Conservation (phyloP, 2,888 invertebrate species). For the Hirtodrosophila histrioides region DNA sequence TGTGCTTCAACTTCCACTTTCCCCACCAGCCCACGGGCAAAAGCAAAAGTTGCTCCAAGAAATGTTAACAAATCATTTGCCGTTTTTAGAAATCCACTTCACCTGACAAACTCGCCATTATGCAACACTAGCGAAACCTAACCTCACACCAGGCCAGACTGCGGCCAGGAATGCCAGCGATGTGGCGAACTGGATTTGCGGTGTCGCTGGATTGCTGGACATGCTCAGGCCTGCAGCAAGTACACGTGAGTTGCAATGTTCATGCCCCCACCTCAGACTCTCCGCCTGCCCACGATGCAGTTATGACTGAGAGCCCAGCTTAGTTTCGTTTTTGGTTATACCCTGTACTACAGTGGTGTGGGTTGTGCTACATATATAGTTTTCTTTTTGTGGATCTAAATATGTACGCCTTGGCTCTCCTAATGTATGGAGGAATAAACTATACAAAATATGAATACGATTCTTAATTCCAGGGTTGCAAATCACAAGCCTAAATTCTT, state of each 20-base stretch:
- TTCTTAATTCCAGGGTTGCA: too few species aligned
- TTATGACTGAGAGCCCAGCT: slow-evolving; percentile 1
- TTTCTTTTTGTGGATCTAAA: too few species aligned
- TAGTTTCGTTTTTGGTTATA: slow-evolving; percentile 15
- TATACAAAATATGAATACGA: too few species aligned
- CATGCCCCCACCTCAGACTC: slow-evolving; percentile 6
- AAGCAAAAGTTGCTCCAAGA: slow-evolving; percentile 41
- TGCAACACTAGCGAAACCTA: slow-evolving; percentile 64
- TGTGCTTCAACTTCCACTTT: slow-evolving; percentile 28
- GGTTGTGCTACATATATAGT: neutral
- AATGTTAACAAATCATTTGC: slow-evolving; percentile 67
- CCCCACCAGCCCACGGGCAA: slow-evolving; percentile 3
- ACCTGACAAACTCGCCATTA: slow-evolving; percentile 68
- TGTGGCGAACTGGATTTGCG: slow-evolving; percentile 53
- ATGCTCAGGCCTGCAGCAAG: slow-evolving; percentile 16
- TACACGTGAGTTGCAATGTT: slow-evolving; percentile 43
- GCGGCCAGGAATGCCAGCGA: slow-evolving; percentile 36
- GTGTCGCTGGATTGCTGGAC: slow-evolving; percentile 64
- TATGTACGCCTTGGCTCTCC: too few species aligned
- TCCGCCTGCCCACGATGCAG: slow-evolving; percentile 32
- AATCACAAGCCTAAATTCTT: too few species aligned
- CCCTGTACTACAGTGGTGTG: slow-evolving; percentile 2
- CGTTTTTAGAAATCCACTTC: slow-evolving; percentile 72
- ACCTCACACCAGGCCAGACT: slow-evolving; percentile 37
- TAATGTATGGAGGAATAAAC: too few species aligned